Evolutionary conservation across 2,113 vertebrate genomes (phyloP).

Genomic region (Hyla sarda): DNA sequence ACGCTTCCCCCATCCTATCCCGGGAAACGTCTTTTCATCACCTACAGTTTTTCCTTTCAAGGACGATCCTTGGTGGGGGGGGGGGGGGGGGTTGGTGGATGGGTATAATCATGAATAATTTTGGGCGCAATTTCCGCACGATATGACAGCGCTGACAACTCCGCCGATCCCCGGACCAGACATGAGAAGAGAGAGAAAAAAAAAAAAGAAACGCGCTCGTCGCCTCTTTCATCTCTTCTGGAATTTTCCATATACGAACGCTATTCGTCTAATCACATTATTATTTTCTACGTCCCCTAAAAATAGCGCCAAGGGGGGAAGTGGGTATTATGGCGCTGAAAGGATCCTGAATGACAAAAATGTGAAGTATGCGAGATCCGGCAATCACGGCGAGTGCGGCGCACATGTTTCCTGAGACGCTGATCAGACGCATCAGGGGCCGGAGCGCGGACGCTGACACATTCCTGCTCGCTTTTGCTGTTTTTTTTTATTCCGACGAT

Average conservation of each 20-base stretch:
- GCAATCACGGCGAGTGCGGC: neutral
- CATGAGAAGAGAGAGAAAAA: neutral
- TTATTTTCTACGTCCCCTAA: neutral
- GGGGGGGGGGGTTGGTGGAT: no score
- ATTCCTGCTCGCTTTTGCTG: neutral
- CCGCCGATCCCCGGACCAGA: neutral
- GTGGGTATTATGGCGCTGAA: neutral
- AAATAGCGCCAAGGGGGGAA: neutral
- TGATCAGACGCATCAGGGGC: constrained; percentile 2
- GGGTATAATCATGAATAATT: neutral
- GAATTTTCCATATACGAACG: neutral
- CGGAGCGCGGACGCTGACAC: neutral
- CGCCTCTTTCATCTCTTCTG: constrained; percentile 3
- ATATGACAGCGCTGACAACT: neutral
- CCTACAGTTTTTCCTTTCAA: neutral
- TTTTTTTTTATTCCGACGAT: neutral
- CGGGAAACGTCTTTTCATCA: neutral
- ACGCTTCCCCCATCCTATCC: neutral
- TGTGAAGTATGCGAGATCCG: constrained; percentile 37
- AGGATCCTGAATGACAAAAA: neutral
- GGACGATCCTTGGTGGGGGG: neutral
- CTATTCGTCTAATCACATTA: neutral
- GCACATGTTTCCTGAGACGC: constrained; percentile 19
- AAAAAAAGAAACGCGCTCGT: no score
- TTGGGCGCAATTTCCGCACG: neutral